phyloP scores from a whole-genome alignment of 2,797 vertebrate species.

The Knipowitschia caucasica region DNA sequence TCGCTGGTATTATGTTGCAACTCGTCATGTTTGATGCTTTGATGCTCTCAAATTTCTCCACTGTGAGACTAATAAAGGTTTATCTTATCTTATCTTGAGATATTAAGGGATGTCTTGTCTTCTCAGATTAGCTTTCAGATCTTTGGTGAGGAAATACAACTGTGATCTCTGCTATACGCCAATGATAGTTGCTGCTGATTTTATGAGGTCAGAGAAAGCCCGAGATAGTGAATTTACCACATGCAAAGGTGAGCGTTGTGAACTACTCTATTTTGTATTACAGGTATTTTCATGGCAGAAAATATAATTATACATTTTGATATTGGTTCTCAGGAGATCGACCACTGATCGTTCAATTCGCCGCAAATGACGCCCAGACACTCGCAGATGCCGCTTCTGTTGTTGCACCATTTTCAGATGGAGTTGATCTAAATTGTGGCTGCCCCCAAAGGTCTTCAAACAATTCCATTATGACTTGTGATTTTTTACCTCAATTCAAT shows the following conservation, averaged over 20 bases:
- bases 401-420: slow-evolving; percentile 87
- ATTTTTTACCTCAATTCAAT: neutral
- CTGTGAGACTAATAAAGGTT: no score
- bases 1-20: no score
- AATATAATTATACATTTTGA: no score
- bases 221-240: slow-evolving; percentile 98
- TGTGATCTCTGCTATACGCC: slow-evolving; percentile 97
- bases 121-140: slow-evolving; percentile 88
- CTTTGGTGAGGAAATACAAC: slow-evolving; percentile 88
- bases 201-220: slow-evolving; percentile 91
- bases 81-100: no score
- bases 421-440: slow-evolving; percentile 96
- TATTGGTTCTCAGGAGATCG: no score
- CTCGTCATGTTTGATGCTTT: neutral
- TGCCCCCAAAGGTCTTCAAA: slow-evolving; percentile 87
- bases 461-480: neutral
- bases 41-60: no score
- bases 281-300: neutral
- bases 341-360: slow-evolving; percentile 94
- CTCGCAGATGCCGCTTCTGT: slow-evolving; percentile 87
- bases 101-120: neutral
- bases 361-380: slow-evolving; percentile 88
- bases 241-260: slow-evolving; percentile 75
- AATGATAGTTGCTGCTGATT: slow-evolving; percentile 95
- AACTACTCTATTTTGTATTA: neutral